Evolutionary conservation across 2,113 vertebrate species (phyloP), one percentile per base, ranked within the genome.

Genomic region (Toxostoma redivivum): DNA sequence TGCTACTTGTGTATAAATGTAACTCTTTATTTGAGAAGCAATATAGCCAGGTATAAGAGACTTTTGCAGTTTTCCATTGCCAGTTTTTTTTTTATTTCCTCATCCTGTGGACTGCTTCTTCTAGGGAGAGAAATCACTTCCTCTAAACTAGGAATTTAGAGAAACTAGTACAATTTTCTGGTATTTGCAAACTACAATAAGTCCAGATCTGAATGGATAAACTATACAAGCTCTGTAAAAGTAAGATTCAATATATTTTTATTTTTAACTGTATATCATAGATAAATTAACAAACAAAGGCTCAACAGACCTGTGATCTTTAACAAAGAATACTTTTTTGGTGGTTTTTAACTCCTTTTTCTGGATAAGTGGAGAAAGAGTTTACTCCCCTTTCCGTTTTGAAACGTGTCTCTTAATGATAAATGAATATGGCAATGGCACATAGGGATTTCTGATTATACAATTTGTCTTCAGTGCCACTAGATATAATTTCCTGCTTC

Each of bases 361-460:
- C 40, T 48, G 2, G 27, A 27, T 2, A 60, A 78, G 17, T 11
- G 3, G 9, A 88, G 13, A 47, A 91, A 71, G 21, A 40, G 10
- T 80, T 85, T 90, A 57, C 8, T 62, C 10, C 25, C 4, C 3
- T 56, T 92, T 84, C 38, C 74, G 10, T 51, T 84, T 94, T 81
- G 48, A 92, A 89, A 89, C 5, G 3, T 57, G 31, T 35, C 20
- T 57, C 23, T n/a, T 81, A 87, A 85, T 71, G 48, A 91, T 84
- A 91, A 95, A 96, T 91, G 60, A 86, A 92, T 74, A 95, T 65
- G 30, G 30, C 81, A 95, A 53, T 76, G 45, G 31, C 74, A 96
- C 60, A 51, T 12, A 72, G 61, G 30, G 37, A 72, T 70, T 89
- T 81, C 81, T 87, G 58, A 79, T 87, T 89, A 82, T 42, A 76